phyloP scores from a whole-genome alignment of 2,797 vertebrate species.

The Bucorvus abyssinicus region DNA sequence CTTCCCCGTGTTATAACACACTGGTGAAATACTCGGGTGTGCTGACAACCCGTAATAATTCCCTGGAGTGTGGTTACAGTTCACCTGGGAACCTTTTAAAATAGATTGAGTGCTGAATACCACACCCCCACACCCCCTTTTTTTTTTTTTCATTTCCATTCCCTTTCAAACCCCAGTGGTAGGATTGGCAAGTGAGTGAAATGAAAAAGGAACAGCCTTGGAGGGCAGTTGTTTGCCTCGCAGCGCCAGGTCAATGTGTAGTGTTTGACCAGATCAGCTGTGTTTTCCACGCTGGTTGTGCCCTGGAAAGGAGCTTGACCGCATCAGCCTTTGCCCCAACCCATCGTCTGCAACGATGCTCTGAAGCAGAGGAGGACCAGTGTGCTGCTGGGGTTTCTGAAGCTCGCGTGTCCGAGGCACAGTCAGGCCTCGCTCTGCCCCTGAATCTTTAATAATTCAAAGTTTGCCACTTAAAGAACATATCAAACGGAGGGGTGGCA shows the following conservation, averaged over 20 bases:
- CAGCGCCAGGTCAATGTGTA: background rate
- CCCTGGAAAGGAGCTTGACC: background rate
- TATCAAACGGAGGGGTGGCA: background rate
- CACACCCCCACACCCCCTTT: no score
- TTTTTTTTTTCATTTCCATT: background rate
- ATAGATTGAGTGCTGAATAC: background rate
- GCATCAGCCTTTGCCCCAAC: background rate
- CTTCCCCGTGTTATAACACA: accelerated
- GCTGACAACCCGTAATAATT: background rate
- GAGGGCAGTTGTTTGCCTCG: background rate
- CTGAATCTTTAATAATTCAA: background rate
- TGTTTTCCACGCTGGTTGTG: background rate
- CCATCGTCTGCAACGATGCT: accelerated
- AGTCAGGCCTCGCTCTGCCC: background rate
- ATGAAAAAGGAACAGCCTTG: background rate
- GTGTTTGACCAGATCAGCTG: background rate
- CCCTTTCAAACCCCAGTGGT: accelerated
- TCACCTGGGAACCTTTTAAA: background rate
- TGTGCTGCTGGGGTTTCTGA: background rate
- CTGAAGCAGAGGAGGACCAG: background rate
- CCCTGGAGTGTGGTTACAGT: background rate
- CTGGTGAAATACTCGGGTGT: accelerated
- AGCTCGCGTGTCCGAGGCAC: accelerated
- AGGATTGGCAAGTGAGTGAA: background rate
- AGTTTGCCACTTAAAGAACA: background rate